Evolutionary conservation across 2,888 invertebrate species (phyloP), one percentile per base, ranked within the genome.

Genomic region (Frankliniella fusca): DNA sequence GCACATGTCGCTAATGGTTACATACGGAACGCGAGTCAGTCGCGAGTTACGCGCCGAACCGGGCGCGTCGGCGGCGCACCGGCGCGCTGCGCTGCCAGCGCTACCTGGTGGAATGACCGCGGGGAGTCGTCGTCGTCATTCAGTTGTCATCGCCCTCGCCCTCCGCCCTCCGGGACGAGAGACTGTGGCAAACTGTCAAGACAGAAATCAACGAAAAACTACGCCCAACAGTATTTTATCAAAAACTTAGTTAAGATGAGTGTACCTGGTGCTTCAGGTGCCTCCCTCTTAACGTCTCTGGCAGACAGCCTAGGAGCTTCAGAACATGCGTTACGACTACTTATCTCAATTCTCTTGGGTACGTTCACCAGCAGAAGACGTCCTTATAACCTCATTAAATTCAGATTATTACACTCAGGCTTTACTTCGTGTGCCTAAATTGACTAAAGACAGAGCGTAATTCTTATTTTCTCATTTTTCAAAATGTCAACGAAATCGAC

Each of bases 321-420:
- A 0, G 92, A 91, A 83, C 92, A 93, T 20, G 94, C 93, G 0
- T 84, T 94, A 1, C 91, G 92, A 12, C 88, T 94, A 18, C 86
- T 94, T 0, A 82, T 89, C 48, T 87, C 88, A 7, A 84, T 89
- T 82, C 84, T 89, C 82, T 85, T 87, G 84, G 89, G 89, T 89
- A 86, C 86, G 85, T 84, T 48, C 3, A 23, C 61, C 61, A 61
- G 61, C 61, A 61, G 70, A 76, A 76, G 70, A 76, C 70, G 70
- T 20, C 7, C 18, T 12, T 18, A 54, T 61, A 61, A 61, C 61
- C 61, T 61, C 61, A 5, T 18, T 18, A n/a, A 61, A 18, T 18
- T 20, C 10, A 18, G 12, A 61, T 7, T 61, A 80, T 38, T 20
- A 3, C n/a, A 61, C n/a, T 61, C 5, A 7, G 7, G 18, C 0